A percentile compares a stretch with the other conserved stretches of the same genome.
Evolutionary conservation across 35 echinoderm and acorn worm species (phyloP).

Genomic region (Strongylocentrotus purpuratus): DNA sequence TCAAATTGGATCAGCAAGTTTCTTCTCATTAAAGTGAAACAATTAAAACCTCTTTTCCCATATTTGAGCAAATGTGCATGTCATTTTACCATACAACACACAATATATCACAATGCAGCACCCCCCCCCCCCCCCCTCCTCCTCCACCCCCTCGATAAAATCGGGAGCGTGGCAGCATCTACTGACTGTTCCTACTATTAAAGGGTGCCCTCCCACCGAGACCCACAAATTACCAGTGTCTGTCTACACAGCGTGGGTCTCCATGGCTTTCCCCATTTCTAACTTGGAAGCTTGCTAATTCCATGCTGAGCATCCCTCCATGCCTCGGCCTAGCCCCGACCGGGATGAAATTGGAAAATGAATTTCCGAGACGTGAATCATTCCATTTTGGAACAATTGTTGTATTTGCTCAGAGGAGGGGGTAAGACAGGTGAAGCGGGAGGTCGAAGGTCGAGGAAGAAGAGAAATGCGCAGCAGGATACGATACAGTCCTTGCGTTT

Average conservation of each 20-base stretch:
- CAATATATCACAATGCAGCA: not conserved
- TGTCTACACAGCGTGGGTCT: not conserved
- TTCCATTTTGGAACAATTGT: conserved; percentile 3
- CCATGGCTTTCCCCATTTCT: not conserved
- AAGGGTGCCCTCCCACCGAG: not conserved
- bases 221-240: not conserved
- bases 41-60: no score
- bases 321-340: not conserved
- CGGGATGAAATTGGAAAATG: not conserved
- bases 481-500: not conserved
- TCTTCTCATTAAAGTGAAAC: no score
- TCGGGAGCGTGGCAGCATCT: not conserved
- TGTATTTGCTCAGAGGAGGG: not conserved
- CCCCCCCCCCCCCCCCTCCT: not conserved
- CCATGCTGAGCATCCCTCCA: not conserved
- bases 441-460: not conserved
- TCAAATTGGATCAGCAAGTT: no score
- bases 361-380: conserved; percentile 25
- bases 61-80: no score
- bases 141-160: not conserved
- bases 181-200: not conserved
- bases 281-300: conserved; percentile 1
- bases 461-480: not conserved
- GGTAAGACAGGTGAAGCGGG: not conserved
- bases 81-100: no score